These are phyloP conservation scores for Oscheius sp. DNA, from an alignment of 2,888 invertebrate genomes.

Conservation along the genomic window DNA sequence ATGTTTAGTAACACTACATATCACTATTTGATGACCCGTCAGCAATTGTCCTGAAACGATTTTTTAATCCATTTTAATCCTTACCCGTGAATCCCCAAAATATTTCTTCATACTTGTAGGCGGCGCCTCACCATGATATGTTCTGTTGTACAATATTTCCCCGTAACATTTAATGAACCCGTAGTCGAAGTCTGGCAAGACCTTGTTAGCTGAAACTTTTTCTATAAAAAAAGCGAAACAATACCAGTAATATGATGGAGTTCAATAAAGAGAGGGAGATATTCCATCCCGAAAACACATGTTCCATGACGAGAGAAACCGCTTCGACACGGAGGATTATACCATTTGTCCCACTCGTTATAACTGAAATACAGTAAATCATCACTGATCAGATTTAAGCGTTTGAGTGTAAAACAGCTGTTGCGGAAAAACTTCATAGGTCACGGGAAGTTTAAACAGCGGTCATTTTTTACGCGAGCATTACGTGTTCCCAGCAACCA, in stretches of 20 bases:
- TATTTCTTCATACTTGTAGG: not conserved
- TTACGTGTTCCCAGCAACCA: no score
- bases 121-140: not conserved
- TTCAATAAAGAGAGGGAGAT: slow-evolving; percentile 12
- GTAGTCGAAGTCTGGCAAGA: slow-evolving; percentile 30
- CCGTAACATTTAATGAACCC: slow-evolving; percentile 29
- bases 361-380: slow-evolving; percentile 19
- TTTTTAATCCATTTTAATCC: no score
- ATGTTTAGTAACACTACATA: no score
- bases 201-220: slow-evolving; percentile 26
- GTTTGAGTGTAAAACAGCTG: no score
- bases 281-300: slow-evolving; percentile 30
- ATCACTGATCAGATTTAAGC: no score
- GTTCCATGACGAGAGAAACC: slow-evolving; percentile 29
- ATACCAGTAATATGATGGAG: slow-evolving; percentile 25
- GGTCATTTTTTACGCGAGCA: no score
- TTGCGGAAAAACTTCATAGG: no score
- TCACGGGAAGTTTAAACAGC: no score
- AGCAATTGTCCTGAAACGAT: not conserved
- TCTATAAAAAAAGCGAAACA: not conserved
- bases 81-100: slow-evolving; percentile 20
- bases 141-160: slow-evolving; percentile 10
- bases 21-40: not conserved
- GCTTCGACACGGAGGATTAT: slow-evolving; percentile 21
- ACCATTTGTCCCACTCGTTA: slow-evolving; percentile 32